Percentiles rank a stretch among this genome's conserved stretches.
Conservation (phyloP, 1,140 invertebrate genomes). For the Meloidogyne hapla region DNA sequence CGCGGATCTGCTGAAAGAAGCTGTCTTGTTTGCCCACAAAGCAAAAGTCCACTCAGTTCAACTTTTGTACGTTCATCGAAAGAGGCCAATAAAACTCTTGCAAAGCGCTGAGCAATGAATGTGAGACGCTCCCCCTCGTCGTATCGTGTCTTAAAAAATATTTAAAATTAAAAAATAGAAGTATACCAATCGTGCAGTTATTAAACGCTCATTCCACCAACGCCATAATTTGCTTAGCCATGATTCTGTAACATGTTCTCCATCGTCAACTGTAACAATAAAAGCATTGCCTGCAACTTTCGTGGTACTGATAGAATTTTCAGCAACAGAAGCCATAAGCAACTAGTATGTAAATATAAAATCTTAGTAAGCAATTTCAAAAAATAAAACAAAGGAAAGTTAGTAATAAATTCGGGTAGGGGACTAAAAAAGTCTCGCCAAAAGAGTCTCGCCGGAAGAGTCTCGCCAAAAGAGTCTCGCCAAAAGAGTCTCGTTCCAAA, state of each 20-base stretch:
- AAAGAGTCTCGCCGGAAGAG: too few relatives aligned
- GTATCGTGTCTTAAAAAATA: constrained; percentile 22
- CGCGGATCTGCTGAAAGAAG: constrained; percentile 9
- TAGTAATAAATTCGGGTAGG: too few relatives aligned
- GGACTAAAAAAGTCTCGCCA: too few relatives aligned
- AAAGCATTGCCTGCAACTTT: too few relatives aligned
- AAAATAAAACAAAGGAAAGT: too few relatives aligned
- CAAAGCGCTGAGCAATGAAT: constrained; percentile 10
- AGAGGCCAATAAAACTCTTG: constrained; percentile 10
- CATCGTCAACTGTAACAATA: too few relatives aligned
- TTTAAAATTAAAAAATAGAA: background rate
- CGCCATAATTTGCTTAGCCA: constrained; percentile 22
- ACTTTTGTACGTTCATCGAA: constrained; percentile 22
- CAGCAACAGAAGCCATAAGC: too few relatives aligned
- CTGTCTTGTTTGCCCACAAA: constrained; percentile 11
- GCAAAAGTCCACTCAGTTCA: constrained; percentile 19
- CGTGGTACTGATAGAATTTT: too few relatives aligned
- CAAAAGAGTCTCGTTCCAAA: too few relatives aligned
- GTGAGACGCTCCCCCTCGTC: constrained; percentile 20
- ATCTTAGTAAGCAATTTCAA: too few relatives aligned
- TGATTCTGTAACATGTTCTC: background rate
- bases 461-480: too few relatives aligned
- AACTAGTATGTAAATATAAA: too few relatives aligned
- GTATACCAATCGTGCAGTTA: constrained; percentile 29
- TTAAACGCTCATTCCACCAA: constrained; percentile 26